phyloP scores from a whole-genome alignment of 2,888 invertebrate genomes.

The Trichogramma evanescens region DNA sequence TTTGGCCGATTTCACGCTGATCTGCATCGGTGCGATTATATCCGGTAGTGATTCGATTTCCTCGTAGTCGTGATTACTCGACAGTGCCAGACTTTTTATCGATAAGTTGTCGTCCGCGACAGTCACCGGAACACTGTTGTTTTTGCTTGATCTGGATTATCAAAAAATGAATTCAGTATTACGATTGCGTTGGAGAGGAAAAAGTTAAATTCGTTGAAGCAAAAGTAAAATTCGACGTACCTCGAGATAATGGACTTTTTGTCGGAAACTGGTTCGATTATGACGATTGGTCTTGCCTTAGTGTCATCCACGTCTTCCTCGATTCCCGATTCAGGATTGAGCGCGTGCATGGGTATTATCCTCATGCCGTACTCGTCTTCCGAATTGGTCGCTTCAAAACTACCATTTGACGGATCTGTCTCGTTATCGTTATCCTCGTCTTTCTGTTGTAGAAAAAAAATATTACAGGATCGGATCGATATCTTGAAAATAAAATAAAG shows the following conservation, averaged over 20 bases:
- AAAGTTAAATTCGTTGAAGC: neutral
- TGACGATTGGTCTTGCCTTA: slow-evolving; percentile 41
- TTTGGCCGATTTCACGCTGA: slow-evolving; percentile 46
- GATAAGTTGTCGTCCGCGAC: slow-evolving; percentile 28
- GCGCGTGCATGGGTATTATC: slow-evolving; percentile 18
- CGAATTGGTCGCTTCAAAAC: slow-evolving; percentile 33
- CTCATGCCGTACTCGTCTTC: slow-evolving; percentile 42
- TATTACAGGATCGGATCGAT: no score
- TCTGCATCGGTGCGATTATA: slow-evolving; percentile 16
- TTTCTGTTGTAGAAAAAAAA: slow-evolving; percentile 1
- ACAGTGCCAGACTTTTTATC: slow-evolving; percentile 40
- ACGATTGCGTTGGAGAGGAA: neutral
- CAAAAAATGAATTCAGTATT: neutral
- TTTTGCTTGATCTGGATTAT: slow-evolving; percentile 10
- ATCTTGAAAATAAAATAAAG: neutral
- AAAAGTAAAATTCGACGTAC: neutral
- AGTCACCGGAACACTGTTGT: slow-evolving; percentile 12
- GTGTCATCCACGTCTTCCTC: slow-evolving; percentile 30
- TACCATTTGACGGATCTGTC: slow-evolving; percentile 18
- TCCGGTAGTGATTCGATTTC: slow-evolving; percentile 44
- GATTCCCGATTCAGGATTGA: slow-evolving; percentile 14
- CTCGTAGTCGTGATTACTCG: slow-evolving; percentile 44
- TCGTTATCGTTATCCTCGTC: slow-evolving; percentile 19
- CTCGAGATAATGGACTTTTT: slow-evolving; percentile 4
- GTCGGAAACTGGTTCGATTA: slow-evolving; percentile 27